phyloP scores from a whole-genome alignment of 2,797 vertebrate species.

The Tamandua tetradactyla region DNA sequence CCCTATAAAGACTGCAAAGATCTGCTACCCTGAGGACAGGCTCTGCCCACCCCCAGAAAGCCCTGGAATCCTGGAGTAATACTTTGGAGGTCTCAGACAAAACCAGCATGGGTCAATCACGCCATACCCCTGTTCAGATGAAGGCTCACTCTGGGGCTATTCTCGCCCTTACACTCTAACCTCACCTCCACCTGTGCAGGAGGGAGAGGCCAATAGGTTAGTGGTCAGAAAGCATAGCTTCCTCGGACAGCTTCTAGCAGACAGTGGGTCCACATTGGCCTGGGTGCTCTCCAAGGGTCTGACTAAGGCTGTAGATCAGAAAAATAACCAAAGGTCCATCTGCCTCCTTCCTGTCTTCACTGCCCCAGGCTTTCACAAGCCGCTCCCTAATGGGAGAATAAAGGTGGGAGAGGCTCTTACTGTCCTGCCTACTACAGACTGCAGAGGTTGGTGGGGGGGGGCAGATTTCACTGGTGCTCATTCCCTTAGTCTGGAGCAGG shows the following conservation, averaged over 20 bases:
- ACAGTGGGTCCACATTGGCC: background rate
- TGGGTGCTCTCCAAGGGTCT: background rate
- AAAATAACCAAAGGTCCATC: background rate
- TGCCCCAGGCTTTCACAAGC: background rate
- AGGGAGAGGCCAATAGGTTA: background rate
- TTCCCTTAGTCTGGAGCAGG: background rate
- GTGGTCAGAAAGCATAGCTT: background rate
- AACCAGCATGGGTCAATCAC: background rate
- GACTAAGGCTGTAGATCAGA: background rate
- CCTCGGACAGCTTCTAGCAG: background rate
- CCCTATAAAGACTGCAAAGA: background rate
- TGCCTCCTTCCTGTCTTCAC: background rate
- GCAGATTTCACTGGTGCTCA: background rate
- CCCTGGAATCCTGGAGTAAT: background rate
- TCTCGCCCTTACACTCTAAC: background rate
- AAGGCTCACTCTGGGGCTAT: slow-evolving; percentile 9
- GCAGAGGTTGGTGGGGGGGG: background rate
- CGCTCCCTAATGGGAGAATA: background rate
- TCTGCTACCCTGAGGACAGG: background rate
- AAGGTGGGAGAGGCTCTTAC: background rate
- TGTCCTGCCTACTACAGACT: background rate
- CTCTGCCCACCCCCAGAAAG: background rate
- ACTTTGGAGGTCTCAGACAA: background rate
- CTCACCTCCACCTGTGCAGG: background rate
- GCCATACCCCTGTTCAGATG: background rate